These are phyloP conservation scores for Molossus molossus DNA, from an alignment of 2,797 vertebrate genomes.

Conservation along the genomic window DNA sequence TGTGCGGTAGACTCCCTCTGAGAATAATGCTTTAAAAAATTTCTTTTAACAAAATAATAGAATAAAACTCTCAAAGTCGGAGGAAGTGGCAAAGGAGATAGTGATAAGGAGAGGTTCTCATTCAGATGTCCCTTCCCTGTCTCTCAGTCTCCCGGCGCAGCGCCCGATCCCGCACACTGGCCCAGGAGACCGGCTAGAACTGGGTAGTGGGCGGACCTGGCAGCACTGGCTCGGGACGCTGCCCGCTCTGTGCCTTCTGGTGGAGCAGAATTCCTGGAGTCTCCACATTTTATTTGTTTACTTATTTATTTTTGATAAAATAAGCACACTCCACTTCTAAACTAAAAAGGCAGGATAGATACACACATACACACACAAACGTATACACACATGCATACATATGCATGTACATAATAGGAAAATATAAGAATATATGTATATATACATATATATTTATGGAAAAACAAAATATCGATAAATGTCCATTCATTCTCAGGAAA, in stretches of 20 bases:
- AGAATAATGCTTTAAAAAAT: background rate
- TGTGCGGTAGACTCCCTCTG: background rate
- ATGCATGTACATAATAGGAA: background rate
- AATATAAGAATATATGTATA: background rate
- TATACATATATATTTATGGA: background rate
- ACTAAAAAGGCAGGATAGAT: background rate
- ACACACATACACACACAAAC: background rate
- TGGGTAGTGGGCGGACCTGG: background rate
- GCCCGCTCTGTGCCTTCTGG: fast-evolving
- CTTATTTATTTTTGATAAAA: background rate
- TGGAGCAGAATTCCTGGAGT: background rate
- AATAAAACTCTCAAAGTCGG: background rate
- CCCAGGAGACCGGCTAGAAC: no score
- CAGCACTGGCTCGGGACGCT: background rate
- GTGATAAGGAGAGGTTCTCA: no score
- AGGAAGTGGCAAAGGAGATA: background rate
- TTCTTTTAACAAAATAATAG: background rate
- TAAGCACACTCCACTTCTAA: background rate
- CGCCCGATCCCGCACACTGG: background rate
- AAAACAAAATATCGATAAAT: background rate
- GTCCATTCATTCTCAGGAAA: background rate
- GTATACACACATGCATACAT: background rate
- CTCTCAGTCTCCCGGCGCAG: fast-evolving
- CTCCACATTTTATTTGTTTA: background rate
- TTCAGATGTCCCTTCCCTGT: background rate